Conservation (phyloP, 2,113 vertebrate genomes). For the Rhizomys pruinosus region DNA sequence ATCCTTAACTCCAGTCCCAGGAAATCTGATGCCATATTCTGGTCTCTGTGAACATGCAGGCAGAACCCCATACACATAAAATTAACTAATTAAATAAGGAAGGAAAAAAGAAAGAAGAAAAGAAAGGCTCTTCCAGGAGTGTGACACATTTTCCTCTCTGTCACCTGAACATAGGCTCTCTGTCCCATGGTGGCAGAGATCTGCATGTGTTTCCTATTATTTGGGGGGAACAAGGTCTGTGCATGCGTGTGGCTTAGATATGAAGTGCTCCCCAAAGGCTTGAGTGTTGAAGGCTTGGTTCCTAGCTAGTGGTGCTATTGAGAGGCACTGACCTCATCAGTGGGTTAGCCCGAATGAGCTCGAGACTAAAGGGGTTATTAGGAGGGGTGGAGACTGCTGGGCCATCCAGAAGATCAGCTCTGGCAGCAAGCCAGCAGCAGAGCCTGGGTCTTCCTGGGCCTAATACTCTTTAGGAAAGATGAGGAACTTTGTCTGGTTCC, state of each 20-base stretch:
- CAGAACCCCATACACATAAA: no score
- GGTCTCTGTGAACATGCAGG: no score
- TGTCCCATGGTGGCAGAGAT: not conserved
- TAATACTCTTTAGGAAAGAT: not conserved
- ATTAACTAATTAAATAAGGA: no score
- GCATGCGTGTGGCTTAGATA: not conserved
- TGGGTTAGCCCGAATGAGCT: not conserved
- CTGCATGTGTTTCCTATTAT: not conserved
- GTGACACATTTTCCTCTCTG: not conserved
- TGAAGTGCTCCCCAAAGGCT: not conserved
- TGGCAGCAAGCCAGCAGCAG: not conserved
- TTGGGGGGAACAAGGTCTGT: not conserved
- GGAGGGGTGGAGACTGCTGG: not conserved
- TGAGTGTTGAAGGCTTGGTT: not conserved
- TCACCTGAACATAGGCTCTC: not conserved
- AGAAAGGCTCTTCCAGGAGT: not conserved
- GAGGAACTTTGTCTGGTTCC: not conserved
- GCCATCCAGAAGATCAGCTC: not conserved
- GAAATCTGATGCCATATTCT: no score
- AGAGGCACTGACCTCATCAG: not conserved
- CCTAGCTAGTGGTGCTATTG: not conserved
- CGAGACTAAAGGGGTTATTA: not conserved
- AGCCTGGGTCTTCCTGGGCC: not conserved
- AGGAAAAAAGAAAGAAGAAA: no score
- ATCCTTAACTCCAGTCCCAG: no score